A percentile compares a stretch with the other conserved stretches of the same genome.
Evolutionary conservation across 2,888 invertebrate genomes (phyloP).

Genomic region (Drosophila mimica): DNA sequence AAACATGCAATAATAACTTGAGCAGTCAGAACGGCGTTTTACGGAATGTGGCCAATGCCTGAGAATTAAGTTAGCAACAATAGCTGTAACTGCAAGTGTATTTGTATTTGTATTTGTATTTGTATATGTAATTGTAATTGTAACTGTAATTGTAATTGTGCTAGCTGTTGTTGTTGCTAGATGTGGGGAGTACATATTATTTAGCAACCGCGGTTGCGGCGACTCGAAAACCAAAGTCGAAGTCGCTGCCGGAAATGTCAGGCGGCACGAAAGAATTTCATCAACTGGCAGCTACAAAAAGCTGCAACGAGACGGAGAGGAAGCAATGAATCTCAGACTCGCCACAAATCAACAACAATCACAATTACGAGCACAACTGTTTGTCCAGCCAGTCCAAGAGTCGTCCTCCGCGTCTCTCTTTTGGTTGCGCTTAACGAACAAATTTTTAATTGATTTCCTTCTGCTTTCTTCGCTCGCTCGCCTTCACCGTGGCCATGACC

Average conservation of each 20-base stretch:
- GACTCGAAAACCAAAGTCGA: slow-evolving; percentile 12
- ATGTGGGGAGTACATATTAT: slow-evolving; percentile 12
- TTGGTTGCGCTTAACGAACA: slow-evolving; percentile 37
- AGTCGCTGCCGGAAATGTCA: slow-evolving; percentile 62
- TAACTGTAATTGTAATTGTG: slow-evolving; percentile 6
- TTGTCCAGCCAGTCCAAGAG: slow-evolving; percentile 30
- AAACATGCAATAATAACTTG: neutral
- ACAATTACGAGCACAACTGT: slow-evolving; percentile 7
- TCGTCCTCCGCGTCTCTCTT: slow-evolving; percentile 19
- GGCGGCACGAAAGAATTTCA: slow-evolving; percentile 69
- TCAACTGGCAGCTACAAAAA: slow-evolving; percentile 39
- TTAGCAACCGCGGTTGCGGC: slow-evolving; percentile 22
- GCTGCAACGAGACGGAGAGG: neutral
- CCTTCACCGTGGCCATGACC: slow-evolving; percentile 82
- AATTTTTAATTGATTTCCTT: slow-evolving; percentile 75
- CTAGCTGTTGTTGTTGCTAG: slow-evolving; percentile 7
- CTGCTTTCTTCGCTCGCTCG: slow-evolving; percentile 25
- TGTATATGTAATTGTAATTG: neutral
- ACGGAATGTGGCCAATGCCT: neutral
- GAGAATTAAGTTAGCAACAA: neutral
- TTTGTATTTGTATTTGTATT: neutral
- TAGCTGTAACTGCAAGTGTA: neutral
- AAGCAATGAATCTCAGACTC: neutral
- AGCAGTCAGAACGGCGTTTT: slow-evolving; percentile 6
- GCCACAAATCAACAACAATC: slow-evolving; percentile 4